These are phyloP conservation scores for Diceros bicornis DNA, from an alignment of 2,797 vertebrate genomes.

Conservation along the genomic window DNA sequence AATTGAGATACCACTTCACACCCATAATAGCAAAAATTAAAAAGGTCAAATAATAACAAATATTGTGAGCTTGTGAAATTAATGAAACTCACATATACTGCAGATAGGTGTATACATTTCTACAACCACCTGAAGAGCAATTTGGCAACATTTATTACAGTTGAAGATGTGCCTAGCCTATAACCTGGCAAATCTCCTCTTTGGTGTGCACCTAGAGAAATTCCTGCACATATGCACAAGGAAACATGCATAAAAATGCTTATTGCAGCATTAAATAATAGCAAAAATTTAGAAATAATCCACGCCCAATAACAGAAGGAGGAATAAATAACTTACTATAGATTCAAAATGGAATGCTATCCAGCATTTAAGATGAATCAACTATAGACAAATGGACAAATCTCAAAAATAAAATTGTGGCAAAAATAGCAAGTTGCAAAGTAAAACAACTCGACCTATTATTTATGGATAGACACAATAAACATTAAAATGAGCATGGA, in stretches of 20 bases:
- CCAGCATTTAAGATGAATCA: conserved; percentile 28
- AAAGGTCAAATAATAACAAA: conserved; percentile 45
- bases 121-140: neutral
- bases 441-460: neutral
- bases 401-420: conserved; percentile 10
- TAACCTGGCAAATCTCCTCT: conserved; percentile 1
- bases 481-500: neutral
- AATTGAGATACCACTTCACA: conserved; percentile 8
- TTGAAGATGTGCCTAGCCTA: neutral
- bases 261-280: neutral
- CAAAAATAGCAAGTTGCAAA: conserved; percentile 50
- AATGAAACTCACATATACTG: neutral
- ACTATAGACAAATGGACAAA: neutral
- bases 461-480: neutral
- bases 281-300: conserved; percentile 35
- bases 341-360: conserved; percentile 10
- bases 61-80: neutral
- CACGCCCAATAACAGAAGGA: neutral
- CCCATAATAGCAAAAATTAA: conserved; percentile 3
- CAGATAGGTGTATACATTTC: neutral
- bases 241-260: conserved; percentile 19
- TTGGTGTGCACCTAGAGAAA: neutral
- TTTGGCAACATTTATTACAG: conserved; percentile 23
- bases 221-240: neutral
- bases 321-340: neutral